Conservation (phyloP, 53 echinoderm and acorn worm genomes). For the Stichopus horrens region DNA sequence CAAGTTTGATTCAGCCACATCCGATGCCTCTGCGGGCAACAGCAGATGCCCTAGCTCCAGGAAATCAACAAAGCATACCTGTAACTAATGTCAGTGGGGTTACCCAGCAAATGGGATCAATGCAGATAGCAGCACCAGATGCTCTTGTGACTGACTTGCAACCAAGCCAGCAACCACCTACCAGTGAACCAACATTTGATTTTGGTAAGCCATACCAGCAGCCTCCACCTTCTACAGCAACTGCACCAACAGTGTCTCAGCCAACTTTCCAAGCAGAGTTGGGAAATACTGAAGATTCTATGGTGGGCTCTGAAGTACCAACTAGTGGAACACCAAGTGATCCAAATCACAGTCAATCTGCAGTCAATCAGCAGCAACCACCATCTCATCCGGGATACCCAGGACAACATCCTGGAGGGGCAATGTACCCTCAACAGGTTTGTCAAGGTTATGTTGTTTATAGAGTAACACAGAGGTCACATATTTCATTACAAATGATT, state of each 20-base stretch:
- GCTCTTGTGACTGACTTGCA: not conserved
- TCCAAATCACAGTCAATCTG: not conserved
- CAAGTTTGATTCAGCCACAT: not conserved
- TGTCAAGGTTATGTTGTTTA: not conserved
- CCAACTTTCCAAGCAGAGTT: slow-evolving; percentile 4
- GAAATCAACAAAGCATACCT: slow-evolving; percentile 32
- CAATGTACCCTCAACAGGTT: slow-evolving; percentile 31
- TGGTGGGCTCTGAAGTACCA: slow-evolving; percentile 10
- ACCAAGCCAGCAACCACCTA: slow-evolving; percentile 41
- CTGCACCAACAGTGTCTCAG: slow-evolving; percentile 22
- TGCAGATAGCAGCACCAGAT: slow-evolving; percentile 50
- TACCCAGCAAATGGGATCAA: slow-evolving; percentile 58
- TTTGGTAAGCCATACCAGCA: slow-evolving; percentile 45
- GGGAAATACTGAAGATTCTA: slow-evolving; percentile 5
- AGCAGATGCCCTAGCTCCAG: slow-evolving; percentile 30
- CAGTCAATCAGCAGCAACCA: slow-evolving; percentile 47
- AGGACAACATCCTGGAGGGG: not conserved
- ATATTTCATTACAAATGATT: no score
- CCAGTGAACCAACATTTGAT: slow-evolving; percentile 36
- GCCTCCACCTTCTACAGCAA: slow-evolving; percentile 36
- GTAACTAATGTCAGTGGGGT: slow-evolving; percentile 47
- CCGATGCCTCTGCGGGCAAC: slow-evolving; percentile 11
- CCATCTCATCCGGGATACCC: not conserved
- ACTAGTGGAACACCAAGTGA: slow-evolving; percentile 11
- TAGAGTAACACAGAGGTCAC: not conserved